Evolutionary conservation across 2,113 vertebrate genomes (phyloP).

Genomic region (Pelecanoides urinatrix): DNA sequence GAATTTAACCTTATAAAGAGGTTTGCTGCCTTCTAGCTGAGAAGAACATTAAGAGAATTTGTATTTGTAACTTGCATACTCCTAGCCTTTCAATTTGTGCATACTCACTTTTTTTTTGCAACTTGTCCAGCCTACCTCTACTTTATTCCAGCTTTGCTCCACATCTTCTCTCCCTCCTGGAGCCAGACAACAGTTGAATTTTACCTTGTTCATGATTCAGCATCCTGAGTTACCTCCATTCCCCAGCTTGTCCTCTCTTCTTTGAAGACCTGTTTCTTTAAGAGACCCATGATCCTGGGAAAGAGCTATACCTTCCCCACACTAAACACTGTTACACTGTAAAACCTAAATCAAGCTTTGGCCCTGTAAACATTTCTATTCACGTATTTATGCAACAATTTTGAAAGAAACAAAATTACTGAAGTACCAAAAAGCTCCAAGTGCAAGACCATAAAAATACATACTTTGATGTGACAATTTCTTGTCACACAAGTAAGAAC

Average conservation of each 20-base stretch:
- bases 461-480: neutral
- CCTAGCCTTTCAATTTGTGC: neutral
- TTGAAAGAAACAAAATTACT: neutral
- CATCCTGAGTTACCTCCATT: neutral
- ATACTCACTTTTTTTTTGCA: neutral
- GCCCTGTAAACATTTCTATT: neutral
- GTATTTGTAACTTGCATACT: neutral
- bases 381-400: neutral
- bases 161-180: neutral
- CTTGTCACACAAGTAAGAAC: neutral
- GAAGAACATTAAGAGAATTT: neutral
- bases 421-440: neutral
- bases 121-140: neutral
- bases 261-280: neutral
- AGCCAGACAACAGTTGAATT: neutral
- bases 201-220: neutral
- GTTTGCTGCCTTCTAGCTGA: neutral
- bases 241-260: neutral
- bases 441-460: neutral
- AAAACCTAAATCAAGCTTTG: neutral
- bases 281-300: neutral
- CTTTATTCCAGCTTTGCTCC: neutral
- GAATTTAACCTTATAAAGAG: neutral
- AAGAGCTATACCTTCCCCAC: neutral
- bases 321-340: neutral